These are phyloP conservation scores for Craseonycteris thonglongyai DNA, from an alignment of 2,113 vertebrate genomes.

Conservation along the genomic window DNA sequence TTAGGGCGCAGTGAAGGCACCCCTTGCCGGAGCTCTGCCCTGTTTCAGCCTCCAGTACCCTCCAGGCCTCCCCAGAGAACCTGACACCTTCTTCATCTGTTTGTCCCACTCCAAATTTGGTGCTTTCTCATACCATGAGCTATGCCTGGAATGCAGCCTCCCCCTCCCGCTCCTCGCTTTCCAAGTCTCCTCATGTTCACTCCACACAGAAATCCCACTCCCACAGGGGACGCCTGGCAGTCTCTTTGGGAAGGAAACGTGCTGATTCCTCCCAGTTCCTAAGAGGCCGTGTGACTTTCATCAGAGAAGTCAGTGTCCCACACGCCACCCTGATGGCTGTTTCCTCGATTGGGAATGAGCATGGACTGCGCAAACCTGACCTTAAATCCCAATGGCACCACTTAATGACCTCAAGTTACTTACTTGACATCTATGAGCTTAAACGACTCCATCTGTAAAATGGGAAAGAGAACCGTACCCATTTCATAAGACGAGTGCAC, in stretches of 20 bases:
- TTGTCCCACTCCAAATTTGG: constrained; percentile 71
- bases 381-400: neutral
- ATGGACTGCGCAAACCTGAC: neutral
- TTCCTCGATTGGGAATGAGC: neutral
- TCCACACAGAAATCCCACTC: constrained; percentile 55
- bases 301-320: neutral
- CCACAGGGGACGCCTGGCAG: constrained; percentile 6
- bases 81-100: constrained; percentile 72
- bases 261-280: constrained; percentile 33
- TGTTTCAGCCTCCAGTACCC: constrained; percentile 8
- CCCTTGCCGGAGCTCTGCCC: neutral
- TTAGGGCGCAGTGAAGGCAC: neutral
- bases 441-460: neutral
- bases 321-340: neutral
- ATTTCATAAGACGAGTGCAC: neutral
- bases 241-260: constrained; percentile 19
- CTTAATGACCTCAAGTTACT: neutral
- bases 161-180: constrained; percentile 51
- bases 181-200: constrained; percentile 62
- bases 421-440: neutral
- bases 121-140: constrained; percentile 60
- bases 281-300: neutral
- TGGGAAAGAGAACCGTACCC: neutral
- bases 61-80: constrained; percentile 58
- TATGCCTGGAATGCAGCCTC: constrained; percentile 70